phyloP scores from a whole-genome alignment of 2,797 vertebrate species.

The Urosaurus nigricauda region DNA sequence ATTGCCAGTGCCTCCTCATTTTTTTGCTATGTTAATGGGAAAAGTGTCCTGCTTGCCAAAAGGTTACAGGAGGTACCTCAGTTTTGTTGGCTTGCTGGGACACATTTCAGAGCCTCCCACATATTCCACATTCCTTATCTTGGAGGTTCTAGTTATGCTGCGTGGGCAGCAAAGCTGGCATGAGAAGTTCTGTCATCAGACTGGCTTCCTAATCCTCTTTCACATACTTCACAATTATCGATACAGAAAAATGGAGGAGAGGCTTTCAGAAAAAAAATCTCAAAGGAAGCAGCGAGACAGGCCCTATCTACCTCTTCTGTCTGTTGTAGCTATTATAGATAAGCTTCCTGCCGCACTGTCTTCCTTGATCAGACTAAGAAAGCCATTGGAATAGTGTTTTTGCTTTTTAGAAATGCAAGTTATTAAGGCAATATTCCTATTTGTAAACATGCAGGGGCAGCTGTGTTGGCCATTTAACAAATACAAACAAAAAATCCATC shows the following conservation, averaged over 20 bases:
- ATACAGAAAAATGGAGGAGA: not conserved
- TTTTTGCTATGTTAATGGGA: not conserved
- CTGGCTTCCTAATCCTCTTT: not conserved
- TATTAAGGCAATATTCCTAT: not conserved
- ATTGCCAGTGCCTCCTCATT: not conserved
- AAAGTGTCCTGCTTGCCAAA: not conserved
- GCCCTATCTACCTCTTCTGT: no score
- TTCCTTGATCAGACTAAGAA: not conserved
- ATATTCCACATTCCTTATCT: not conserved
- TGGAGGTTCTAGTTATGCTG: not conserved
- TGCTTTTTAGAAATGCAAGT: not conserved
- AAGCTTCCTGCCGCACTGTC: not conserved
- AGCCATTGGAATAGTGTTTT: not conserved
- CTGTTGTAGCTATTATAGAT: not conserved
- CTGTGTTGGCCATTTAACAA: no score
- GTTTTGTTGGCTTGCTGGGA: not conserved
- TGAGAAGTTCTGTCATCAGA: not conserved
- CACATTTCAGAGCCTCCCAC: not conserved
- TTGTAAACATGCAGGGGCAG: no score
- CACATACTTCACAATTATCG: not conserved
- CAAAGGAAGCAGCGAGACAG: not conserved
- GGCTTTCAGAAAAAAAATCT: not conserved
- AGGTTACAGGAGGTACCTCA: not conserved
- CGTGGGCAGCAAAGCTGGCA: not conserved
- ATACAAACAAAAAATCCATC: no score